Conservation (phyloP, 2,888 invertebrate genomes). For the Ametastegia equiseti region DNA sequence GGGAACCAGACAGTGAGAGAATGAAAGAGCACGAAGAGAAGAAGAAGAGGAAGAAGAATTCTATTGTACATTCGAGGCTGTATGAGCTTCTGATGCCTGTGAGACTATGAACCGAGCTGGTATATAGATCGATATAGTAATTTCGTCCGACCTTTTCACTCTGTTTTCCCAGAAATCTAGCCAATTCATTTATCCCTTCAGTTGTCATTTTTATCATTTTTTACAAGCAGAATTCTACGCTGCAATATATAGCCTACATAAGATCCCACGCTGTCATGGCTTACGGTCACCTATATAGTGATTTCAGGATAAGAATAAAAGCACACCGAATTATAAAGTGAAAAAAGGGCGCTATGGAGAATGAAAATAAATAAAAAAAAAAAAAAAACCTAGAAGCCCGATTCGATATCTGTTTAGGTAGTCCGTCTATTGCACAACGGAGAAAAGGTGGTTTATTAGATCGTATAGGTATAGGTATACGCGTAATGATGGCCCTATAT, state of each 20-base stretch:
- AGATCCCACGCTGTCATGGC: not conserved
- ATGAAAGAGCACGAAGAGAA: not conserved
- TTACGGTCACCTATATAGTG: not conserved
- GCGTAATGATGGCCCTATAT: not conserved
- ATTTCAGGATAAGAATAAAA: no score
- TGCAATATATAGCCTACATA: not conserved
- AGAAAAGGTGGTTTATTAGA: not conserved
- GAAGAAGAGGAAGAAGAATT: slow-evolving; percentile 2
- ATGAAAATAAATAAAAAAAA: not conserved
- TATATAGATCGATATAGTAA: not conserved
- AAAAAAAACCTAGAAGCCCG: not conserved
- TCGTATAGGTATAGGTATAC: not conserved
- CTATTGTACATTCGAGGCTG: slow-evolving; percentile 40
- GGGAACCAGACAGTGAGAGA: slow-evolving; percentile 20
- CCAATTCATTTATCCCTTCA: not conserved
- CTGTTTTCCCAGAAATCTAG: not conserved
- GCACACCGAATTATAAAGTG: not conserved
- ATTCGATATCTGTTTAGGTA: slow-evolving; percentile 20
- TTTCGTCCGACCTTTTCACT: not conserved
- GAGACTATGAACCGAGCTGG: not conserved
- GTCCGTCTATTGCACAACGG: not conserved
- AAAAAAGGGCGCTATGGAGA: not conserved
- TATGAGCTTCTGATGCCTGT: slow-evolving; percentile 14
- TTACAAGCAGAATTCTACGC: not conserved
- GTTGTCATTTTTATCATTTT: not conserved